A percentile compares a stretch with the other conserved stretches of the same genome.
These are phyloP conservation scores for Montipora sp. DNA, from an alignment of 64 coral and sea anemone genomes.

Conservation along the genomic window DNA sequence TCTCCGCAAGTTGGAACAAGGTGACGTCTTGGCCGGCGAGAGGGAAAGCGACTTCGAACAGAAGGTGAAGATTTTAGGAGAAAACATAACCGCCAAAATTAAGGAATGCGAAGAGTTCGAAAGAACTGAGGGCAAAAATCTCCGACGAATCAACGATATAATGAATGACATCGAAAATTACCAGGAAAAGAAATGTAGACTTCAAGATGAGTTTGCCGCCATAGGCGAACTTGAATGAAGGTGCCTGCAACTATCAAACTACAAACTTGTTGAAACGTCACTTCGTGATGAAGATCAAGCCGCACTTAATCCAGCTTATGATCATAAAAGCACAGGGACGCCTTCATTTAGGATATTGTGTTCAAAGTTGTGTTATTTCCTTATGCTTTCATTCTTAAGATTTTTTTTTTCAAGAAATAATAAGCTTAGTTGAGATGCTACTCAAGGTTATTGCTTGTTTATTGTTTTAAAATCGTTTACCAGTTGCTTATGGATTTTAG, in stretches of 20 bases:
- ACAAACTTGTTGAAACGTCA: not conserved
- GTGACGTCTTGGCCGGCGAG: conserved; percentile 45
- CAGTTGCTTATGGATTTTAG: too few species aligned
- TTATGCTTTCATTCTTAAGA: not conserved
- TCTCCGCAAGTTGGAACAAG: conserved; percentile 49
- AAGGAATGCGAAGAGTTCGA: conserved; percentile 25
- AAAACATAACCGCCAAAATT: conserved; percentile 2
- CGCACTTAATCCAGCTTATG: too few species aligned
- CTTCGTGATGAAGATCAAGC: not conserved
- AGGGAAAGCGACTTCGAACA: conserved; percentile 41
- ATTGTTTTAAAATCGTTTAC: too few species aligned
- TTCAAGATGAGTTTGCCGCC: conserved; percentile 31
- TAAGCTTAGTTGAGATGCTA: too few species aligned
- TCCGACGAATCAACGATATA: conserved; percentile 19
- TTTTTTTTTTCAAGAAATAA: too few species aligned
- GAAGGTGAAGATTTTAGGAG: conserved; percentile 44
- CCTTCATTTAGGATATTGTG: not conserved
- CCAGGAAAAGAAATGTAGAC: conserved; percentile 26
- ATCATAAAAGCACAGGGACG: not conserved
- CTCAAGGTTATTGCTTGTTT: too few species aligned
- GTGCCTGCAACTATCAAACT: not conserved
- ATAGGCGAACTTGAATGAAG: not conserved
- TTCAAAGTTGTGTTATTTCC: not conserved
- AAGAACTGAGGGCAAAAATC: not conserved
- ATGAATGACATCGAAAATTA: conserved; percentile 12